Evolutionary conservation across 2,113 vertebrate genomes (phyloP), one percentile per base, ranked within the genome.

Genomic region (Amphiprion percula): DNA sequence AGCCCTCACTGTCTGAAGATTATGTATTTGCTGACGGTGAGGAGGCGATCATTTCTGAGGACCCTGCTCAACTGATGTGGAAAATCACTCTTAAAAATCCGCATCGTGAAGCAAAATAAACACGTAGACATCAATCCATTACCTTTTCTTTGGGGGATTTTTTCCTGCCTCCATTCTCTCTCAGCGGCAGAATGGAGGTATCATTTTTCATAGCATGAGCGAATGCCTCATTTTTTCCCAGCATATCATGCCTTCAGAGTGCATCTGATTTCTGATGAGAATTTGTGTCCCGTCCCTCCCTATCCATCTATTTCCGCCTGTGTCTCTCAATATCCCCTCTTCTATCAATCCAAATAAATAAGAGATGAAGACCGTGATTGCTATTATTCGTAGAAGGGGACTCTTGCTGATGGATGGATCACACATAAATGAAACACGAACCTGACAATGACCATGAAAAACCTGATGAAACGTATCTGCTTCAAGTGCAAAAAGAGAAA

Each of bases 91-190:
- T 68, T 59, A 44, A 66, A 77, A 74, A 83, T 88, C 65, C 1
- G 14, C 82, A 84, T 44, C 12, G 50, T 79, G 73, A 46, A 68
- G 85, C 79, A 88, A 87, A 89, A 86, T 69, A 91, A 90, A 90
- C 82, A 84, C 44, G 1, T 28, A 23, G 21, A 61, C 85, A 75
- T 86, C 85, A 77, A 87, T 89, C 73, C 52, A 77, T 85, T 85
- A 72, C 69, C 47, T 77, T 80, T 71, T 76, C 74, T 78, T 68
- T 26, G 28, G 70, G 21, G 65, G 28, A 9, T 19, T 49, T 49
- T 21, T 16, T 19, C 0, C 2, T 2, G n/a, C 30, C 33, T 19
- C 21, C 30, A 30, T 1, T 11, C 47, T 19, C 9, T 64, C 30
- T 63, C 68, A 12, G 26, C n/a, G 37, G n/a, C 15, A 33, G 69